Base-by-base conservation (phyloP, 1,140 invertebrate species). In the Piezodorus guildinii region DNA sequence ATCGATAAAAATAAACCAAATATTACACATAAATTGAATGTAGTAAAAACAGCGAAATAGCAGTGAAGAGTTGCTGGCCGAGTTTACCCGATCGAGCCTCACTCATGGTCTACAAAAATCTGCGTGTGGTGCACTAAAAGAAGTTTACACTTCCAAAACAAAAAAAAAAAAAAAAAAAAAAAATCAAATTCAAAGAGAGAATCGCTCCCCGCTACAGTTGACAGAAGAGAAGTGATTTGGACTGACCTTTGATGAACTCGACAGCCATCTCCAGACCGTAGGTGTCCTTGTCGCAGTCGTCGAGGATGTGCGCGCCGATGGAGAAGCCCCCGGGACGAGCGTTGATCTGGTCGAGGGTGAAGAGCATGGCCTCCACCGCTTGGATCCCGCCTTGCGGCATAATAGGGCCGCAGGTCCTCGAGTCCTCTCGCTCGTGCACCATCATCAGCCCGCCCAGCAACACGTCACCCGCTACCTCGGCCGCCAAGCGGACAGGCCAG, bases 251-350 rank as follows among this genome's bases (percentile, higher is more conserved):
- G 19, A 65, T 65, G 73, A 96, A 96, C 74, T 96, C 93, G 8
- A 96, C 90, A 12, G 92, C 90, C 84, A 96, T 94, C 72, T 96
- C 92, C 34, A 96, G 76, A 3, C 94, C 93, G 73, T 95, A 95
- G 2, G 92, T 96, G 73, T 97, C 94, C 76, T 91, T 90, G 77
- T 96, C 93, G 76, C 94, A 97, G 73, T 97, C 94, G 72, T 96
- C 93, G 52, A 96, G 80, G 21, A 95, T 86, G 72, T 94, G 87
- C 3, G 90, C 89, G 14, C 93, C 92, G 10, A 96, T 76, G 15
- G 79, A 86, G 30, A 95, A 82, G 23, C 88, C 88, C 0, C 88
- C 87, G 27, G 79, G 77, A 21, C 77, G 73, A 30, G 76, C 72
- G 74, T 95, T 95, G 16, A 95, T 80, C 63, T 81, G 79, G 74